Evolutionary conservation across 2,113 vertebrate species (phyloP), one percentile per base, ranked within the genome.

Genomic region (Scortum barcoo): DNA sequence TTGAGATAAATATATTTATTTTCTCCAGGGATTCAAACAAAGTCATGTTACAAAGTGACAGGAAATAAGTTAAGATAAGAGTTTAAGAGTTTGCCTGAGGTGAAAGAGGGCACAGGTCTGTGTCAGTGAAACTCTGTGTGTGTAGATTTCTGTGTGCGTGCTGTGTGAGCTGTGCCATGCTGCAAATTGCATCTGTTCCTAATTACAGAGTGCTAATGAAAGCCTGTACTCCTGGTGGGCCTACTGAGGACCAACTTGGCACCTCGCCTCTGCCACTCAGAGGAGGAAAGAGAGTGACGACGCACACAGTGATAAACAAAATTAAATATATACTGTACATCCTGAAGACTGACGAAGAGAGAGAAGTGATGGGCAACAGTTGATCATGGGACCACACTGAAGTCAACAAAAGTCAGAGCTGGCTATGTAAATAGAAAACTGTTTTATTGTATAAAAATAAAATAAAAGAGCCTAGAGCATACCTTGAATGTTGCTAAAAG

Each of bases 171-270:
- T 16, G 82, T 51, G 75, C 72, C 48, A 44, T 67, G 89, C 73
- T 89, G 90, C 76, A 87, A 81, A 91, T 89, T 92, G 92, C 93
- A 93, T 94, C 91, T 94, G 93, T 93, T 93, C 92, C 91, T 93
- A 93, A 94, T 94, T 93, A 94, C 88, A 85, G 89, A 90, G 93
- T 92, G 93, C 90, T 94, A 94, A 94, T 94, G 93, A 93, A 94
- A 91, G 87, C 85, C 88, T 87, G 91, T 91, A 85, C 86, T 93
- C 90, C 93, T 90, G 88, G 85, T 78, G 86, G 66, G 88, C 78
- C 86, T 26, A 42, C 80, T 66, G 90, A 86, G 89, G 81, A 83
- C 57, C 16, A 19, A 46, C 78, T 76, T 80, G 85, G 86, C 88
- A 80, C 76, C 73, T 81, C 33, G 14, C 72, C 84, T 72, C 46